A percentile compares a stretch with the other conserved stretches of the same genome.
phyloP scores from a whole-genome alignment of 1,140 invertebrate species.

The Tribolium madens region DNA sequence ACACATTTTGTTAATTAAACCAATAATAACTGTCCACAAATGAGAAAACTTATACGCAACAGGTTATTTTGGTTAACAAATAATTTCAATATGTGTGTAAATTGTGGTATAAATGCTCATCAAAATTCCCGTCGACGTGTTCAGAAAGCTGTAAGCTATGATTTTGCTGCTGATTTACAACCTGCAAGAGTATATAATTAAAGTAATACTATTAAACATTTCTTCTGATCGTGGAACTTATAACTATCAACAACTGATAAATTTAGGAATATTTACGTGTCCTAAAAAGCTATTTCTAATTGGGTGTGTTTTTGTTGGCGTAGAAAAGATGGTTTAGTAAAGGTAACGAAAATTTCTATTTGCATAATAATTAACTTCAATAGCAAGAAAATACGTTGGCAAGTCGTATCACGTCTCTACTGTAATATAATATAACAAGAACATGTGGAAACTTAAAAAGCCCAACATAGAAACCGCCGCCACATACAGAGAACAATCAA shows the following conservation, averaged over 20 bases:
- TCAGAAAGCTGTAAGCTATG: neutral
- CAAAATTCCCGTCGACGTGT: neutral
- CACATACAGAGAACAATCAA: constrained; percentile 25
- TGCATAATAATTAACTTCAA: constrained; percentile 14
- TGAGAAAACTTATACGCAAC: neutral
- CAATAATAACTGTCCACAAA: neutral
- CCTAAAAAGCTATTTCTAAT: neutral
- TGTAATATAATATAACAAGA: constrained; percentile 23
- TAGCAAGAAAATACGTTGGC: neutral
- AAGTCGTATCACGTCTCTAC: constrained; percentile 2
- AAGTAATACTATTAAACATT: neutral
- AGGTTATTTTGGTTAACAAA: neutral
- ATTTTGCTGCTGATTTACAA: neutral
- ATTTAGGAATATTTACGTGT: too few species aligned
- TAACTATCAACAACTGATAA: neutral
- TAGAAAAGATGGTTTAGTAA: neutral
- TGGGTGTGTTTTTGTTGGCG: too few species aligned
- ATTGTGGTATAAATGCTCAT: neutral
- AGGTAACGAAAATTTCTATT: neutral
- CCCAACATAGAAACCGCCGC: constrained; percentile 3
- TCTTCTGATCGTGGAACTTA: neutral
- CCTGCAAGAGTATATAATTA: neutral
- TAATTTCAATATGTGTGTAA: neutral
- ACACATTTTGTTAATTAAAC: neutral
- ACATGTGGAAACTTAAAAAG: neutral